Percentiles rank a stretch among this genome's conserved stretches.
phyloP scores from a whole-genome alignment of 2,113 vertebrate genomes.

The Chelonoidis abingdonii region DNA sequence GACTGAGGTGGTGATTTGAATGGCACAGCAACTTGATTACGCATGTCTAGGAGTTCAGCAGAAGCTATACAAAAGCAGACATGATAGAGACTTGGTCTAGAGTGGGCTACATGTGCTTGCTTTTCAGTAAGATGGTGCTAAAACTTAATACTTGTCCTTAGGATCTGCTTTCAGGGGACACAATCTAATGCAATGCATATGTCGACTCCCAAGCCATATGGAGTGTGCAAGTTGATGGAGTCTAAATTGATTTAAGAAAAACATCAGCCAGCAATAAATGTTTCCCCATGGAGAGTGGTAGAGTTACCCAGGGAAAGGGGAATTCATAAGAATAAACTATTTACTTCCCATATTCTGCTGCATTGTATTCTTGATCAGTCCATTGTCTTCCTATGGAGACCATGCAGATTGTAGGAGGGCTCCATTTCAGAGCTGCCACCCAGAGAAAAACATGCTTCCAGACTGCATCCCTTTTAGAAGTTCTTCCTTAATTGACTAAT shows the following conservation, averaged over 20 bases:
- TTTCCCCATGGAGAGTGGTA: not conserved
- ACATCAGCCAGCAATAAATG: not conserved
- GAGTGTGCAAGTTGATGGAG: not conserved
- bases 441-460: not conserved
- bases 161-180: not conserved
- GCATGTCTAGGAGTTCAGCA: not conserved
- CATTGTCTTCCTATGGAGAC: not conserved
- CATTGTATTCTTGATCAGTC: not conserved
- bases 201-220: not conserved
- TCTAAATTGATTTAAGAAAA: slow-evolving; percentile 14
- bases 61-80: not conserved
- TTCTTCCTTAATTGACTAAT: not conserved
- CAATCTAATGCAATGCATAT: not conserved
- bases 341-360: not conserved
- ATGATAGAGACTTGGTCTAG: not conserved
- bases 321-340: not conserved
- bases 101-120: not conserved
- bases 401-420: not conserved
- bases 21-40: not conserved
- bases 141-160: not conserved
- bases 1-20: not conserved
- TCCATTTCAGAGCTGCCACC: not conserved
- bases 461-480: not conserved
- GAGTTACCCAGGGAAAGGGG: not conserved
- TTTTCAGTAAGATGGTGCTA: not conserved